Percentiles rank a stretch among this genome's conserved stretches.
These are phyloP conservation scores for Thaumatotibia leucotreta DNA, from an alignment of 1,140 invertebrate genomes.

Conservation along the genomic window DNA sequence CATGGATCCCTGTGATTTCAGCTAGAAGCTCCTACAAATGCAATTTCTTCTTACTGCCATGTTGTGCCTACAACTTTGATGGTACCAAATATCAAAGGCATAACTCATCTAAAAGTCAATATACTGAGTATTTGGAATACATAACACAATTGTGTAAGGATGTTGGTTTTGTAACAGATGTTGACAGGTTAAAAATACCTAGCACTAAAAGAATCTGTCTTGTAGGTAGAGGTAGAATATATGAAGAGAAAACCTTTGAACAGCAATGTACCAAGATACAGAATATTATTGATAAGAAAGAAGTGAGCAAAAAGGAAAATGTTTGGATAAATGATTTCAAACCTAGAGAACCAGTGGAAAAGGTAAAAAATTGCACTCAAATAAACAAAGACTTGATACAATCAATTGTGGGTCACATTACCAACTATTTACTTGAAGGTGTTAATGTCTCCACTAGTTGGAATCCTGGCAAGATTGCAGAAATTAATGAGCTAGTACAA, in stretches of 20 bases:
- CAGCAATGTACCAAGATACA: slow-evolving; percentile 68
- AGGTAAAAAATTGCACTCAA: slow-evolving; percentile 91
- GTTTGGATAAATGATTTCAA: slow-evolving; percentile 79
- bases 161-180: slow-evolving; percentile 86
- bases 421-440: slow-evolving; percentile 68
- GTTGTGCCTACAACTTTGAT: slow-evolving; percentile 95
- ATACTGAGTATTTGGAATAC: slow-evolving; percentile 91
- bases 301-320: slow-evolving; percentile 12
- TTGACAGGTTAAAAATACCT: slow-evolving; percentile 95
- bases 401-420: slow-evolving; percentile 80
- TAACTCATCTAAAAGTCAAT: slow-evolving; percentile 84
- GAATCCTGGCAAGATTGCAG: slow-evolving; percentile 81
- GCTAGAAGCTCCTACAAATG: slow-evolving; percentile 82
- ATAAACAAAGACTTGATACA: slow-evolving; percentile 82
- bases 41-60: slow-evolving; percentile 94
- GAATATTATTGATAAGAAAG: slow-evolving; percentile 39
- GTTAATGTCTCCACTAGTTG: slow-evolving; percentile 69
- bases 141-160: slow-evolving; percentile 81
- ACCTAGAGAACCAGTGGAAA: slow-evolving; percentile 81
- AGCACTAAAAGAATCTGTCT: slow-evolving; percentile 95
- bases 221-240: slow-evolving; percentile 80
- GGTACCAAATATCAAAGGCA: slow-evolving; percentile 87
- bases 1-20: slow-evolving; percentile 97
- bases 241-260: slow-evolving; percentile 47
- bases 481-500: slow-evolving; percentile 79